Evolutionary conservation across 2,113 vertebrate genomes (phyloP).

Genomic region (Pomatorhinus ruficollis): DNA sequence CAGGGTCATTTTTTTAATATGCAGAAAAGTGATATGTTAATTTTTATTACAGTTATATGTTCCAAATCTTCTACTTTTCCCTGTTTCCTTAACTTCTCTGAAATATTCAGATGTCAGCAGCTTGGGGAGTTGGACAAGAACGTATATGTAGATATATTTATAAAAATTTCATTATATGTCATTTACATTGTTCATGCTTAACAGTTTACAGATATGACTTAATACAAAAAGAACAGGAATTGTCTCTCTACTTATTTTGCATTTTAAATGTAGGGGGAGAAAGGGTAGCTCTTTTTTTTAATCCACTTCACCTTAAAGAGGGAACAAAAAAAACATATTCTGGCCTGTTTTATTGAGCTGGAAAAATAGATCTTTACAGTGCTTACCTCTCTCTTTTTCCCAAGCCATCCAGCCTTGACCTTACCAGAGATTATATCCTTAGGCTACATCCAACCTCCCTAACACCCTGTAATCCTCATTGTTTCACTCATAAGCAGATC

Average conservation of each 20-base stretch:
- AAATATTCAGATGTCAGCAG: rapidly evolving
- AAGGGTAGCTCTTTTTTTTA: background rate
- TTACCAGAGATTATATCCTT: conserved; percentile 34
- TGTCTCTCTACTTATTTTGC: background rate
- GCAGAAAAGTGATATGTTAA: background rate
- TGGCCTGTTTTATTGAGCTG: background rate
- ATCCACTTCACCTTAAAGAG: background rate
- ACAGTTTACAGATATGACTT: background rate
- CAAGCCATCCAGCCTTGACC: conserved; percentile 39
- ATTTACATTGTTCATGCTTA: background rate
- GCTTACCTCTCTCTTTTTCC: background rate
- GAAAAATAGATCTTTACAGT: conserved; percentile 18
- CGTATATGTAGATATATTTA: background rate
- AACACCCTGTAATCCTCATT: conserved; percentile 6
- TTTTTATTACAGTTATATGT: background rate
- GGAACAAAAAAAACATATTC: background rate
- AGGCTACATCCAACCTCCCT: background rate
- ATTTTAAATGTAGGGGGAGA: background rate
- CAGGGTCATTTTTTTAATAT: background rate
- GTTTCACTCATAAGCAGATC: conserved; percentile 23
- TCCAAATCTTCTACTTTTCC: background rate
- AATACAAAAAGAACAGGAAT: background rate
- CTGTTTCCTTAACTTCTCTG: background rate
- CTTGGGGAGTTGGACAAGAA: rapidly evolving
- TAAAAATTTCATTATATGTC: background rate